These are phyloP conservation scores for Empis livida DNA, from an alignment of 2,888 invertebrate genomes.

Conservation along the genomic window DNA sequence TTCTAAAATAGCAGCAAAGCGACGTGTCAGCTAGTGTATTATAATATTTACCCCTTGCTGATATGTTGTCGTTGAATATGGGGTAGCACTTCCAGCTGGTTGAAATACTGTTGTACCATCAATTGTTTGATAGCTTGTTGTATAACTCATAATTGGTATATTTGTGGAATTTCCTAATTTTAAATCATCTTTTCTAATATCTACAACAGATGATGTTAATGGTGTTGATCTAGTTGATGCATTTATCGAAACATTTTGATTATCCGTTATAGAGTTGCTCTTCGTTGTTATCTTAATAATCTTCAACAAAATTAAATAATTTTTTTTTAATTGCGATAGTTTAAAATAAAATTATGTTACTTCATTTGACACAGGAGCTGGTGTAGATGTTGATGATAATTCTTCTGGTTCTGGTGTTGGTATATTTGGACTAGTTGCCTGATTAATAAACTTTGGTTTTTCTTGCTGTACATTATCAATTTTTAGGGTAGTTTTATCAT, in stretches of 20 bases:
- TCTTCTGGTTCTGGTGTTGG: slow-evolving; percentile 19
- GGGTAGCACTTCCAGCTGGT: slow-evolving; percentile 25
- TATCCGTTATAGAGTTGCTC: neutral
- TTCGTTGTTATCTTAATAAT: neutral
- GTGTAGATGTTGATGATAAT: neutral
- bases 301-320: too few species aligned
- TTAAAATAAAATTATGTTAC: slow-evolving; percentile 3
- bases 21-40: too few species aligned
- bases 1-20: too few species aligned
- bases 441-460: slow-evolving; percentile 35
- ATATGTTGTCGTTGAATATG: slow-evolving; percentile 34
- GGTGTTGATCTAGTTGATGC: neutral
- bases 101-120: slow-evolving; percentile 33
- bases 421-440: slow-evolving; percentile 37
- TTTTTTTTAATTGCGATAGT: neutral
- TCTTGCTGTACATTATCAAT: slow-evolving; percentile 15
- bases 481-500: slow-evolving; percentile 10
- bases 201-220: neutral
- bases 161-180: slow-evolving; percentile 14
- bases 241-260: neutral
- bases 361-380: slow-evolving; percentile 8
- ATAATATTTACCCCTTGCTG: slow-evolving; percentile 29
- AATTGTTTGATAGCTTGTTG: slow-evolving; percentile 30
- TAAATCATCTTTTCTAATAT: slow-evolving; percentile 19
- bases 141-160: slow-evolving; percentile 20